phyloP scores from a whole-genome alignment of 2,888 invertebrate genomes.

The Holacanthella duospinosa region DNA sequence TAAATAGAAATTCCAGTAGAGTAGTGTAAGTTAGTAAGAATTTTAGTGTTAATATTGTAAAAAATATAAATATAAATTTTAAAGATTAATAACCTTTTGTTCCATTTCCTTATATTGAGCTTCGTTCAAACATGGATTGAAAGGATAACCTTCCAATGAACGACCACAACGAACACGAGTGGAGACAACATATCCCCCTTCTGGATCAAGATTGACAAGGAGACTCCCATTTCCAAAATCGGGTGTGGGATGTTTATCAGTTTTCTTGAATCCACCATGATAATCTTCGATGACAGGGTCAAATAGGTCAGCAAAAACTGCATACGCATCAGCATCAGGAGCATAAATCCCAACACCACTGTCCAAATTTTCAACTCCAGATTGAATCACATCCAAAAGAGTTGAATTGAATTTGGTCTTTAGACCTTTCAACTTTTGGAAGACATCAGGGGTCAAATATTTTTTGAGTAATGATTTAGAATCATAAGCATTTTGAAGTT shows the following conservation, averaged over 20 bases:
- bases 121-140: constrained; percentile 94
- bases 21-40: no score
- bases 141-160: constrained; percentile 74
- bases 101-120: constrained; percentile 97
- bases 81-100: constrained; percentile 54
- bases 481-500: constrained; percentile 73
- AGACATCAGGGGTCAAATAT: constrained; percentile 79
- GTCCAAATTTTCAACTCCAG: constrained; percentile 79
- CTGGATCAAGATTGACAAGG: constrained; percentile 85
- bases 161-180: constrained; percentile 95
- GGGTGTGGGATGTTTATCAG: constrained; percentile 84
- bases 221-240: constrained; percentile 87
- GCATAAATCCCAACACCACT: constrained; percentile 96
- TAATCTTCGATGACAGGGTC: constrained; percentile 97
- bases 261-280: constrained; percentile 88
- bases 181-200: constrained; percentile 80
- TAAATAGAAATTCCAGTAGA: neutral
- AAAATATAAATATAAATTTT: no score
- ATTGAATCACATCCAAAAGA: constrained; percentile 86
- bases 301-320: constrained; percentile 81
- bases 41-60: no score
- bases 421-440: constrained; percentile 82
- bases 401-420: constrained; percentile 84
- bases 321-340: constrained; percentile 86
- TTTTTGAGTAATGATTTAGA: constrained; percentile 95